A percentile compares a stretch with the other conserved stretches of the same genome.
These are phyloP conservation scores for Tuberolachnus salignus DNA, from an alignment of 2,888 invertebrate genomes.

Conservation along the genomic window DNA sequence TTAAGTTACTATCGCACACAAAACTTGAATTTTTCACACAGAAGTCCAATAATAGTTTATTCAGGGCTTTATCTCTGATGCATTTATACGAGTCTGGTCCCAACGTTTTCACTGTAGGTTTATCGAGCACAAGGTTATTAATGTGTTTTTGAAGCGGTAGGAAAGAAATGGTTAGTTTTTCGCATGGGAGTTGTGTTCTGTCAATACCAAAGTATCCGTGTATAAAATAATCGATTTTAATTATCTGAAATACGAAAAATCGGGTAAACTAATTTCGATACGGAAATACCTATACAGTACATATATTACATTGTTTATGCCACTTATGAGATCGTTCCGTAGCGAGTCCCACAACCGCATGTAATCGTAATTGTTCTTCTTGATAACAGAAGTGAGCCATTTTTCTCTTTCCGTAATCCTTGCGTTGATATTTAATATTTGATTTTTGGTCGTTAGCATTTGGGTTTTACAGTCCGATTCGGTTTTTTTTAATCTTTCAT, in stretches of 20 bases:
- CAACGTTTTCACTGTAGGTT: not conserved
- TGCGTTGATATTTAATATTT: not conserved
- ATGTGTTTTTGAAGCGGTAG: not conserved
- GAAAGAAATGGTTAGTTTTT: not conserved
- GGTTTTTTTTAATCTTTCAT: not conserved
- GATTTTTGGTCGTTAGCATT: not conserved
- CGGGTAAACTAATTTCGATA: not conserved
- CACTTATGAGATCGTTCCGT: not conserved
- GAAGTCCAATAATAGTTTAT: conserved; percentile 9
- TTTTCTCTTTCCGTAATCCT: not conserved
- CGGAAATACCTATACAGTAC: not conserved
- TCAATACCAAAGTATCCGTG: not conserved
- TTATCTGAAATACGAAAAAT: not conserved
- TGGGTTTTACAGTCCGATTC: not conserved
- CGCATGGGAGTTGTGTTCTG: not conserved
- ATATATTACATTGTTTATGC: conserved; percentile 19
- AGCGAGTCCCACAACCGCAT: not conserved
- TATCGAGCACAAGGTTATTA: not conserved
- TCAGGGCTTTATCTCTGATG: conserved; percentile 20
- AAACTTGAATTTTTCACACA: conserved; percentile 15
- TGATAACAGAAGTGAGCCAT: not conserved
- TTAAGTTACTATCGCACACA: conserved; percentile 1
- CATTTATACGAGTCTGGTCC: not conserved
- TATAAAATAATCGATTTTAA: conserved; percentile 2
- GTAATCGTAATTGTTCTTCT: not conserved